phyloP scores from a whole-genome alignment of 1,140 invertebrate species.

The Atta texana region DNA sequence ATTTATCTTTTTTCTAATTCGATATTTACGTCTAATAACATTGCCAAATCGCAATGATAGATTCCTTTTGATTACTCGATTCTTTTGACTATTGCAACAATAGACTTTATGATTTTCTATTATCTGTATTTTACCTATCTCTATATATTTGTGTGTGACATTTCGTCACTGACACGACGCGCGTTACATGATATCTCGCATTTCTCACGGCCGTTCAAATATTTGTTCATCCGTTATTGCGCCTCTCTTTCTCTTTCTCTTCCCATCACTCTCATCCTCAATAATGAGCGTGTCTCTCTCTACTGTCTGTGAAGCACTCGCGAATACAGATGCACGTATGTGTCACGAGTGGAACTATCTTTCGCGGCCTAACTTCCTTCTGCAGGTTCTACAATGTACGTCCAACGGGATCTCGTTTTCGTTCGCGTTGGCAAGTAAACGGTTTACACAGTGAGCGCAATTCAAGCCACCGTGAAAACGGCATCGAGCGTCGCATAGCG shows the following conservation, averaged over 20 bases:
- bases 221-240: conserved; percentile 72
- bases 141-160: background rate
- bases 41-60: background rate
- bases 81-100: background rate
- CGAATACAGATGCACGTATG: background rate
- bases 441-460: conserved; percentile 69
- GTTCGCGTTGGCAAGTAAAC: conserved; percentile 63
- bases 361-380: conserved; percentile 41
- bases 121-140: conserved; percentile 11
- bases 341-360: conserved; percentile 43
- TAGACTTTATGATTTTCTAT: background rate
- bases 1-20: too few species aligned
- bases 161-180: conserved; percentile 50
- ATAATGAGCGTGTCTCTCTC: conserved; percentile 22
- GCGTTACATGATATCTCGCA: conserved; percentile 42
- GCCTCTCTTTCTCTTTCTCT: conserved; percentile 40
- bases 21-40: background rate
- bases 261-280: background rate
- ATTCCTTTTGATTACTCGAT: background rate
- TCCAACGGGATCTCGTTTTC: conserved; percentile 63
- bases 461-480: conserved; percentile 70
- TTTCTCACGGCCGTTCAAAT: conserved; percentile 68
- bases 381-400: background rate
- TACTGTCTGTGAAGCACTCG: background rate
- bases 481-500: conserved; percentile 26